Evolutionary conservation across 2,888 invertebrate species (phyloP), one percentile per base, ranked within the genome.

Genomic region (Tetrapedia diversipes): DNA sequence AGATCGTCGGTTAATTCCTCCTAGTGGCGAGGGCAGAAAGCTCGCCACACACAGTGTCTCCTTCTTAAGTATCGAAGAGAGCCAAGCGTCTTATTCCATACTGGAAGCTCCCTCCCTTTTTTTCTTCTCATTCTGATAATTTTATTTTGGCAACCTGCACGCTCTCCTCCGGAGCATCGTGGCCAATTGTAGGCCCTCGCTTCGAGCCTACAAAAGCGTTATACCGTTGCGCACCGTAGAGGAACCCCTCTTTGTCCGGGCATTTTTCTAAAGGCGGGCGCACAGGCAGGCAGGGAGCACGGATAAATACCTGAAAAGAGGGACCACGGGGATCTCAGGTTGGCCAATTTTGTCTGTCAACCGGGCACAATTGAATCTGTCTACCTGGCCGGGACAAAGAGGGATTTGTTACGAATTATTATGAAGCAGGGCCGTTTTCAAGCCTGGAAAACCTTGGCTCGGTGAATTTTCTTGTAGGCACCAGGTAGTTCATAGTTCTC

Each of bases 291-390:
- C 54, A 39, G 11, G 8, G 32, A n/a, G 24, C 61, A 45, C 54
- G 72, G 66, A 74, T 71, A 81, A 86, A 70, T 82, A 80, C 78
- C 67, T 70, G 71, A 76, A 77, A 56, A 77, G 59, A 56, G 24
- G 67, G 61, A 71, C 47, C 57, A 59, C 39, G 3, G 39, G 43
- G 65, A 53, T 2, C 69, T 69, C 66, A 32, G 75, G 41, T 74
- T 71, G 75, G 75, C 61, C 81, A 81, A 80, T 81, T 78, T 81
- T 67, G 69, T 78, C 73, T 63, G 74, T 73, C 73, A 54, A 70
- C 67, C 59, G 16, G 61, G 59, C 29, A 82, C 81, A 81, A 84
- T 82, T 74, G 83, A 80, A 82, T 81, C 75, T 80, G 79, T 78
- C 77, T 82, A 77, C 84, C 80, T 80, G 79, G 10, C 32, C 57